Evolutionary conservation across 1,140 invertebrate genomes (phyloP), one percentile per base, ranked within the genome.

Genomic region (Nebria ingens): DNA sequence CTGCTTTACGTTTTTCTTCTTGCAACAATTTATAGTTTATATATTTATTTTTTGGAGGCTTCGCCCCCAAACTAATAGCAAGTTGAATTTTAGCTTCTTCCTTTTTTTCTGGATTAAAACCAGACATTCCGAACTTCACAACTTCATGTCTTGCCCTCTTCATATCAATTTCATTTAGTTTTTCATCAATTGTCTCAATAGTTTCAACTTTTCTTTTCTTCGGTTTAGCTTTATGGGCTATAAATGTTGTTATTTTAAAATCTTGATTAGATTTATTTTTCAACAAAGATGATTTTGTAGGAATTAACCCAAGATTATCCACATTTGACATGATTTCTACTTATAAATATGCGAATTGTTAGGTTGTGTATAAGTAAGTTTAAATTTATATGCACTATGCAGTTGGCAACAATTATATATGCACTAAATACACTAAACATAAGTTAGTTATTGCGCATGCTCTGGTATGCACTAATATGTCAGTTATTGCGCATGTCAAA

Each of bases 81-180:
- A 82, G 68, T 19, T 75, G 76, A 19, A 79, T 69, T 65, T 82
- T 79, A 52, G 79, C 79, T 68, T 79, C 68, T 40, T 72, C 68
- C 58, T 80, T 78, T 55, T 78, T 76, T 29, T 68, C 63, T n/a
- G 73, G 69, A 15, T 76, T 68, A 12, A 83, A 75, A 45, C 81
- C 81, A 51, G 76, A 75, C 59, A 80, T 80, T 50, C 78, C 82
- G 64, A 85, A 83, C 58, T 81, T 83, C 25, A 84, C 73, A 3
- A 86, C 70, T 60, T 86, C 83, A 62, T 78, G 73, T 53, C 78
- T 73, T 0, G 74, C 69, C 54, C 66, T 74, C 49, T 81, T 80
- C 58, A 84, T 81, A 57, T 81, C 76, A 19, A 78, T 61, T 61
- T 79, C 76, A 54, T 69, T 69, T 53, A 66, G 63, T 38, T 58